A percentile compares a stretch with the other conserved stretches of the same genome.
Evolutionary conservation across 2,113 vertebrate species (phyloP).

Genomic region (Chaetodon trifascialis): DNA sequence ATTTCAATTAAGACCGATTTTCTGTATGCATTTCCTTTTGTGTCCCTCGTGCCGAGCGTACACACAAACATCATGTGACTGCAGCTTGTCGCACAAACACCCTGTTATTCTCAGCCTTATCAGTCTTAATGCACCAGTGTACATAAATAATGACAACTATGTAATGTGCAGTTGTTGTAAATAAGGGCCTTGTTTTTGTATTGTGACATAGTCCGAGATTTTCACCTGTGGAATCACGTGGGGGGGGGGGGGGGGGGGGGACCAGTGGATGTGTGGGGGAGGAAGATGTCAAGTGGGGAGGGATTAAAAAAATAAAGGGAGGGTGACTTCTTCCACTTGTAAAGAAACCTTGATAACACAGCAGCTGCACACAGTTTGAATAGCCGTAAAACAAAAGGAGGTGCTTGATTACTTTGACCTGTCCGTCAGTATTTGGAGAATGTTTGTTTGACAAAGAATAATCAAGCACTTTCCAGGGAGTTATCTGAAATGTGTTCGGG

Average conservation of each 20-base stretch:
- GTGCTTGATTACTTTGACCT: constrained; percentile 39
- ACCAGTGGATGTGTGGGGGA: not conserved
- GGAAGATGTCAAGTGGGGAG: not conserved
- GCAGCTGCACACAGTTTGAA: constrained; percentile 63
- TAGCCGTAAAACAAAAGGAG: constrained; percentile 5
- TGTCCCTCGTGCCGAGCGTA: constrained; percentile 1
- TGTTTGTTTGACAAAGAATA: not conserved
- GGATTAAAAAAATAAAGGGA: constrained; percentile 13
- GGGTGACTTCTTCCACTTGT: constrained; percentile 52
- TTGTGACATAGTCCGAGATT: constrained; percentile 62
- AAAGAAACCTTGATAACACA: constrained; percentile 58
- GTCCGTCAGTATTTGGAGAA: constrained; percentile 1
- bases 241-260: not conserved
- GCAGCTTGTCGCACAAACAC: constrained; percentile 41
- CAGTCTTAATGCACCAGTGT: constrained; percentile 65
- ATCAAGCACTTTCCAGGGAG: constrained; percentile 22
- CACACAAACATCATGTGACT: constrained; percentile 47
- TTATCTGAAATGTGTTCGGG: constrained; percentile 60
- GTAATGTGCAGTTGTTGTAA: constrained; percentile 75
- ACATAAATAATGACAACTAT: constrained; percentile 58
- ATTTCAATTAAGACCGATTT: not conserved
- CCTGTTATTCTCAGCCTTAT: constrained; percentile 9
- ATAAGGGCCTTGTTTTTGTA: constrained; percentile 75
- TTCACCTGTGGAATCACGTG: constrained; percentile 68
- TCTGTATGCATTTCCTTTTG: constrained; percentile 12